These are phyloP conservation scores for Trissolcus brochymenae DNA, from an alignment of 2,888 invertebrate species.

Conservation along the genomic window DNA sequence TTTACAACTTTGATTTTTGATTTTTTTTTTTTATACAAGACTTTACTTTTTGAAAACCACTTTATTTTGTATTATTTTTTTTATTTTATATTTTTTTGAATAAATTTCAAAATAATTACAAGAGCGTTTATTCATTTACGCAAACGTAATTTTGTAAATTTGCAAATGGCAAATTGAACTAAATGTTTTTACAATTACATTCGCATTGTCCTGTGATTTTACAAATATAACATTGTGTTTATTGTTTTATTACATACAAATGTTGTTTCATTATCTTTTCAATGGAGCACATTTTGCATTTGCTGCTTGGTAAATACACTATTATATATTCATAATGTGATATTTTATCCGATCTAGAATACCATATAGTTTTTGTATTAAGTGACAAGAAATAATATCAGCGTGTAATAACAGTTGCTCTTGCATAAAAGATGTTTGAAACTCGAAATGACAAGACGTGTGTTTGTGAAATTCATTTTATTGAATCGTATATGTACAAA, in stretches of 20 bases:
- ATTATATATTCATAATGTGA: too few species aligned
- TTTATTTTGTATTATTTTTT: conserved; percentile 43
- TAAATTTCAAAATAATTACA: conserved; percentile 4
- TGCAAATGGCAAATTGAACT: too few species aligned
- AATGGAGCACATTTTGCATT: too few species aligned
- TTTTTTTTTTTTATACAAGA: conserved; percentile 8
- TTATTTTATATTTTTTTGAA: not conserved
- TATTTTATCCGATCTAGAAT: too few species aligned
- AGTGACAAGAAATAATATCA: too few species aligned
- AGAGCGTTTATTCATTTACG: conserved; percentile 9
- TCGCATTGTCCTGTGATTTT: too few species aligned
- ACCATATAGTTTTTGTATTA: too few species aligned
- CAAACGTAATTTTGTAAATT: not conserved
- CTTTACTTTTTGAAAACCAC: not conserved
- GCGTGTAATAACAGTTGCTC: too few species aligned
- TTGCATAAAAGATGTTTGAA: not conserved
- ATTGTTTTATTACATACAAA: too few species aligned
- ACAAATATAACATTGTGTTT: too few species aligned
- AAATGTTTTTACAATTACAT: too few species aligned
- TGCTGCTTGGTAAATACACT: too few species aligned
- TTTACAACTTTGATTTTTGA: conserved; percentile 4
- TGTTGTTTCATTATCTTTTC: not conserved
- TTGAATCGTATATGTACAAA: conserved; percentile 76
- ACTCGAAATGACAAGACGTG: conserved; percentile 2
- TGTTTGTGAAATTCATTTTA: conserved; percentile 73